These are phyloP conservation scores for Telmatherina bonti DNA, from an alignment of 2,797 vertebrate genomes.

Conservation along the genomic window DNA sequence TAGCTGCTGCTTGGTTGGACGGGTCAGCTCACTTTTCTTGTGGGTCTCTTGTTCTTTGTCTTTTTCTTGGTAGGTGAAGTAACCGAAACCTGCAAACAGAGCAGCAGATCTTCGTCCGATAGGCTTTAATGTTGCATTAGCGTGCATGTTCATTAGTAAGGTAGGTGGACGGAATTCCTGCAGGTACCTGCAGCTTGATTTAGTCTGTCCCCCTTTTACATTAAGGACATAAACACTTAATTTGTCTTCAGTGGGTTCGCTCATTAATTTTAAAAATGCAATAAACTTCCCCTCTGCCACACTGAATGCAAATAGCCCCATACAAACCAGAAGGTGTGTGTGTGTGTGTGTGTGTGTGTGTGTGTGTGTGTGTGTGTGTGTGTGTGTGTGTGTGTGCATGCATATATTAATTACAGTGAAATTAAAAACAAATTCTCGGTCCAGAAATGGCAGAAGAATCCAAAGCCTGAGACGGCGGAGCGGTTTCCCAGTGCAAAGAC, in stretches of 20 bases:
- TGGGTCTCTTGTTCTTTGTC: conserved; percentile 28
- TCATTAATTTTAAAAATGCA: background rate
- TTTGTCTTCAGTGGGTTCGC: background rate
- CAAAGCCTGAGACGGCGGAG: background rate
- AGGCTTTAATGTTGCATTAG: conserved; percentile 54
- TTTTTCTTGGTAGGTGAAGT: conserved; percentile 30
- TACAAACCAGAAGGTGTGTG: background rate
- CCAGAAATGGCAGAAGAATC: no score
- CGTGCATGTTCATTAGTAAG: conserved; percentile 11
- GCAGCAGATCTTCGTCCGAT: conserved; percentile 44
- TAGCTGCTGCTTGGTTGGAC: background rate
- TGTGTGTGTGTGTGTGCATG: no score
- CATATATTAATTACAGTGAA: no score
- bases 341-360: no score
- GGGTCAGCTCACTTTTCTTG: background rate
- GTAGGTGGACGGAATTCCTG: background rate
- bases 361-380: no score
- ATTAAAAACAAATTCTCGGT: no score
- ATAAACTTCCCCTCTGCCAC: background rate
- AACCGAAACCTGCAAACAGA: conserved; percentile 58
- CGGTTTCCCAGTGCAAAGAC: conserved; percentile 7
- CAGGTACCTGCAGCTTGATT: conserved; percentile 2
- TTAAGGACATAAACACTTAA: background rate
- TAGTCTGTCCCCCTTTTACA: background rate
- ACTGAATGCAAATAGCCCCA: background rate